phyloP scores from a whole-genome alignment of 2,888 invertebrate species.

The Heterodera filipjevi region DNA sequence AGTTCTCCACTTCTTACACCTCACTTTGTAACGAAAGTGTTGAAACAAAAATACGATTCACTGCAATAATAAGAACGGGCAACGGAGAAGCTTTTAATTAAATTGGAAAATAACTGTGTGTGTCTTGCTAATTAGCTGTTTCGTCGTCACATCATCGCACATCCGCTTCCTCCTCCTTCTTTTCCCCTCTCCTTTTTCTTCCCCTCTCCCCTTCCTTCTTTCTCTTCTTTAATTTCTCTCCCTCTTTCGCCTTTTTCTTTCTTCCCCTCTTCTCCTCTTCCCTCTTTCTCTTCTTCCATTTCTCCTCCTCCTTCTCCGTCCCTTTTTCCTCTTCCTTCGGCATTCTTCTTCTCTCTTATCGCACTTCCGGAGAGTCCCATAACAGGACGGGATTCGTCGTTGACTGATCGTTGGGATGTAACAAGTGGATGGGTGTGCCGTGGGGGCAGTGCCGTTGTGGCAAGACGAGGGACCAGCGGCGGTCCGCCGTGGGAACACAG shows the following conservation, averaged over 20 bases:
- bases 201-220: background rate
- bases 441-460: background rate
- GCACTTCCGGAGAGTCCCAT: slow-evolving; percentile 8
- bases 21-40: too few species aligned
- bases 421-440: background rate
- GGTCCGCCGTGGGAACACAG: background rate
- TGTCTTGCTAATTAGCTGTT: too few species aligned
- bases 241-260: background rate
- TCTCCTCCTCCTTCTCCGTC: background rate
- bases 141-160: background rate
- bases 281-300: background rate
- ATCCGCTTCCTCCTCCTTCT: background rate
- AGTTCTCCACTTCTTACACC: too few species aligned
- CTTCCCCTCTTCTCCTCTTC: background rate
- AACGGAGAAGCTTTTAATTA: too few species aligned
- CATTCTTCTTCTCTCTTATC: background rate
- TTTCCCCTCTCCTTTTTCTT: background rate
- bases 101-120: too few species aligned
- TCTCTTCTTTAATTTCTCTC: too few species aligned
- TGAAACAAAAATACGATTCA: too few species aligned
- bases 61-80: too few species aligned
- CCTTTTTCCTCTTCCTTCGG: background rate
- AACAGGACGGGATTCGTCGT: background rate
- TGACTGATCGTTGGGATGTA: background rate
- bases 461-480: background rate